Evolutionary conservation across 2,888 invertebrate species (phyloP).

Genomic region (Rotaria socialis): DNA sequence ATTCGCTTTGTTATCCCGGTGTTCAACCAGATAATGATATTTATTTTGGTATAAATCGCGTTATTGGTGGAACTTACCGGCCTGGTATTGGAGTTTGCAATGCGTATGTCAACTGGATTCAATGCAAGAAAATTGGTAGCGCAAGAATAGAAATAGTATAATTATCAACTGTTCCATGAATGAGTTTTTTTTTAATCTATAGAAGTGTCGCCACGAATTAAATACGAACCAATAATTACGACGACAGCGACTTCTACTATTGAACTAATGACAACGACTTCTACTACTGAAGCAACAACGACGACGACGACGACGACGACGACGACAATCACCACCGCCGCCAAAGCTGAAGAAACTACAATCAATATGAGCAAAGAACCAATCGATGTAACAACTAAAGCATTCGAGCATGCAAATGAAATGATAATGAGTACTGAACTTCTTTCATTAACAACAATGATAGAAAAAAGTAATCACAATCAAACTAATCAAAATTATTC

Average conservation of each 20-base stretch:
- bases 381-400: not conserved
- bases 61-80: slow-evolving; percentile 45
- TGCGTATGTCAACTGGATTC: slow-evolving; percentile 41
- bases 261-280: not conserved
- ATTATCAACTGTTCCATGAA: not conserved
- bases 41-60: slow-evolving; percentile 45
- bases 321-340: too few relatives aligned
- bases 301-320: too few relatives aligned
- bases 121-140: slow-evolving; percentile 34
- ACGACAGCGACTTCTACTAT: not conserved
- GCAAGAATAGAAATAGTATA: not conserved
- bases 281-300: too few relatives aligned
- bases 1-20: slow-evolving; percentile 43
- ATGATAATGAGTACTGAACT: not conserved
- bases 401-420: not conserved
- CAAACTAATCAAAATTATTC: not conserved
- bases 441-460: not conserved
- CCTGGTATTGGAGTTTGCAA: slow-evolving; percentile 43
- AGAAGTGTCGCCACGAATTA: not conserved
- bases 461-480: not conserved
- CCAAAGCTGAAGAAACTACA: not conserved
- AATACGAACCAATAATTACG: not conserved
- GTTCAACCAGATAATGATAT: slow-evolving; percentile 43
- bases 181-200: not conserved
- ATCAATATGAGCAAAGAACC: not conserved